A percentile compares a stretch with the other conserved stretches of the same genome.
phyloP scores from a whole-genome alignment of 2,888 invertebrate genomes.

The Rhagonycha lutea region DNA sequence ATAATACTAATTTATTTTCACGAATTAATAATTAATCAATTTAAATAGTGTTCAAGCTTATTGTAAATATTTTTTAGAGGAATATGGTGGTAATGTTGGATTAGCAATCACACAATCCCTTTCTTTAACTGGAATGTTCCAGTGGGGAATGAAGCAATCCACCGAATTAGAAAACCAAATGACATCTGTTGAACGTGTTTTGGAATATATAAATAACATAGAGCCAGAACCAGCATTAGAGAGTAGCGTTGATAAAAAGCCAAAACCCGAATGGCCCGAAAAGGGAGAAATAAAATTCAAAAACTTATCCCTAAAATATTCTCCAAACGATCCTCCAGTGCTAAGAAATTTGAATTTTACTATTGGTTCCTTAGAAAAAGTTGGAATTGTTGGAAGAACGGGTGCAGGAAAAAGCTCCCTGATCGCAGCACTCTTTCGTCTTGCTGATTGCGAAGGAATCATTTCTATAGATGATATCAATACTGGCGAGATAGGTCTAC shows the following conservation, averaged over 20 bases:
- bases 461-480: slow-evolving; percentile 78
- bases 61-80: slow-evolving; percentile 6
- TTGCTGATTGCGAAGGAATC: slow-evolving; percentile 75
- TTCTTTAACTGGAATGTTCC: slow-evolving; percentile 75
- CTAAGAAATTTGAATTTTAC: slow-evolving; percentile 68
- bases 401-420: slow-evolving; percentile 73
- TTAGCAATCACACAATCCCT: slow-evolving; percentile 70
- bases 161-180: slow-evolving; percentile 73
- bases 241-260: slow-evolving; percentile 51
- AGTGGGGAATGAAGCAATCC: slow-evolving; percentile 75
- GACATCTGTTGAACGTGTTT: slow-evolving; percentile 54
- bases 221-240: slow-evolving; percentile 67
- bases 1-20: too few relatives aligned
- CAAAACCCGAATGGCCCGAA: slow-evolving; percentile 58
- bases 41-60: too few relatives aligned
- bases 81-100: slow-evolving; percentile 65
- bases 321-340: slow-evolving; percentile 65
- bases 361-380: slow-evolving; percentile 58
- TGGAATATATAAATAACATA: slow-evolving; percentile 73
- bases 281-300: slow-evolving; percentile 64
- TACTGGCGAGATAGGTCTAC: slow-evolving; percentile 69
- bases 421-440: slow-evolving; percentile 79
- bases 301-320: slow-evolving; percentile 66
- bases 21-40: too few relatives aligned
- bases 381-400: not conserved